Conservation (phyloP, 30 jellyfish, hydroid and myxozoan genomes). For the Pelagia noctiluca region DNA sequence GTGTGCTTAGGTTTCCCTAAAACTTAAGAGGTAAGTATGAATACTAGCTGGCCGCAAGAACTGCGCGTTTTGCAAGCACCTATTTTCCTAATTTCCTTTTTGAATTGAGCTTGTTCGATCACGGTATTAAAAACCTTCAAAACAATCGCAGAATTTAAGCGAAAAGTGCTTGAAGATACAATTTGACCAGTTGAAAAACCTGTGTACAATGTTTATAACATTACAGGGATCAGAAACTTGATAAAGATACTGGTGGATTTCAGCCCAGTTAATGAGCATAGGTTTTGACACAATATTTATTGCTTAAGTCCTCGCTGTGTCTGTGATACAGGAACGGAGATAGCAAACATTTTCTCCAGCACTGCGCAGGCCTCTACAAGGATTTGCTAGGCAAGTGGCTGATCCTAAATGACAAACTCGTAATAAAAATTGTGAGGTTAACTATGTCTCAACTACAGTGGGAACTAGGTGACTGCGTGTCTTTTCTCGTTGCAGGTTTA, state of each 20-base stretch:
- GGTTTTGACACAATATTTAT: constrained; percentile 1
- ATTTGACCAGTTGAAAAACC: neutral
- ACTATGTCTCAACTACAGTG: too few relatives aligned
- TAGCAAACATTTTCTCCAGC: constrained; percentile 12
- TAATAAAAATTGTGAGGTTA: too few relatives aligned
- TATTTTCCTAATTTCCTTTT: neutral
- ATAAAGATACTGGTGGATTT: constrained; percentile 10
- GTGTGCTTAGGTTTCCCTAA: too few relatives aligned
- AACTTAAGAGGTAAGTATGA: neutral
- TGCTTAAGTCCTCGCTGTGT: neutral
- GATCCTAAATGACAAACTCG: too few relatives aligned
- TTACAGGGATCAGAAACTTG: constrained; percentile 7
- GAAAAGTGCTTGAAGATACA: neutral
- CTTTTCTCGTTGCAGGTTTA: too few relatives aligned
- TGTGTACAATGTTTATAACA: neutral
- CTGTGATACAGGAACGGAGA: constrained; percentile 3
- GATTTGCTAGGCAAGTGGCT: too few relatives aligned
- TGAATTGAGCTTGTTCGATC: neutral
- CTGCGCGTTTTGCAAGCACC: constrained; percentile 5
- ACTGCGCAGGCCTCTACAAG: too few relatives aligned
- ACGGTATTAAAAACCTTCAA: neutral
- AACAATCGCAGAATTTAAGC: neutral
- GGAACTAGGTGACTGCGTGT: too few relatives aligned
- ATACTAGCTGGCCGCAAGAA: constrained; percentile 6
- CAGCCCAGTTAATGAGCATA: constrained; percentile 11